Base-by-base conservation (phyloP, 2,797 vertebrate species). In the Gymnothorax javanicus region DNA sequence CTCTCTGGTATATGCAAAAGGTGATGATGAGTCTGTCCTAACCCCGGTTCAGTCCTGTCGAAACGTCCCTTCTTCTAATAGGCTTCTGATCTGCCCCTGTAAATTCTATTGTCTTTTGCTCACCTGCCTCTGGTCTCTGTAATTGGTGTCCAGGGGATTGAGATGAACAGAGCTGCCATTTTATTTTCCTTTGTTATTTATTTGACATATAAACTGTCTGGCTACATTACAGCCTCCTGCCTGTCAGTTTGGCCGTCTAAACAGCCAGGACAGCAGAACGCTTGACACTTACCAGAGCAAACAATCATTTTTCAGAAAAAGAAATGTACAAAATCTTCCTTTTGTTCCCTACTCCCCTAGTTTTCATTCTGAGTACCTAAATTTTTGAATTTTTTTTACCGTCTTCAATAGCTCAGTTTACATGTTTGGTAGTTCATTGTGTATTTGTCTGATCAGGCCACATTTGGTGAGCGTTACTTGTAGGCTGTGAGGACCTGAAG, bases 81-180 rank as follows among this genome's bases (percentile, higher is more conserved):
- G 25, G 54, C 64, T 27, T 81, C 20, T 60, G 69, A 87, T 84
- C 67, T 87, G 43, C 73, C 27, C 67, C 69, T 60, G 27, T 87
- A 64, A 82, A 54, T 62, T 60, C 33, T 25, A 57, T 87, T 60
- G 83, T 79, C 50, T 62, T 12, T 84, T 25, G 57, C 23, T 25
- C 57, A 27, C 7, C 7, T n/a, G 33, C 54, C 82, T 54, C 25
- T 15, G 60, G 82, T 52, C 69, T 92, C 92, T 94, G 96, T 96
- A 96, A 96, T 96, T 96, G 95, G 95, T 93, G 93, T 94, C 95
- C 92, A 92, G 95, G 94, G 95, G 96, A 93, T 91, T 86, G 88
- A 94, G 92, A 91, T 94, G 94, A 94, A 94, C 94, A 95, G 93
- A 93, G 94, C 94, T 95, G 94, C 95, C 94, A 90, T 87, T 93